These are phyloP conservation scores for Xenops minutus DNA, from an alignment of 2,797 vertebrate genomes.

Conservation along the genomic window DNA sequence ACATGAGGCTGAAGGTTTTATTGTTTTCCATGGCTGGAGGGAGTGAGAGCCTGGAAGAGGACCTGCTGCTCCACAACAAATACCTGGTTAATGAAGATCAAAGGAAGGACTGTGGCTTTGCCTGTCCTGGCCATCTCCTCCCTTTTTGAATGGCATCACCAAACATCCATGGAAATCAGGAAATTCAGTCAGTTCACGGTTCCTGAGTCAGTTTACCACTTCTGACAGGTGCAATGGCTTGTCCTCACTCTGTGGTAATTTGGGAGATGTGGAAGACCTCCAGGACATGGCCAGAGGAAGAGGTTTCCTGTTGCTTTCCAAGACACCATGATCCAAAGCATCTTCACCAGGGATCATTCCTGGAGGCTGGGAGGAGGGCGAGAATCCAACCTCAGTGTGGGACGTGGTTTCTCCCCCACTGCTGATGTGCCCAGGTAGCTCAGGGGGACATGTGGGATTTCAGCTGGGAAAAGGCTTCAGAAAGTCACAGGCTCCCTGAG, in stretches of 20 bases:
- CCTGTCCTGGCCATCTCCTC: background rate
- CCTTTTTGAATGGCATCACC: background rate
- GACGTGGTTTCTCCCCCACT: background rate
- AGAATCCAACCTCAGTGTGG: rapidly evolving
- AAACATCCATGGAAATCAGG: background rate
- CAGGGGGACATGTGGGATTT: rapidly evolving
- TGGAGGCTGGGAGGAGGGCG: rapidly evolving
- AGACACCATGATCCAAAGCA: background rate
- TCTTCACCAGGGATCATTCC: background rate
- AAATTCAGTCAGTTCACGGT: rapidly evolving
- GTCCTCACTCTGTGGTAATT: background rate
- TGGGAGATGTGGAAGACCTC: background rate
- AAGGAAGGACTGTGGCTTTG: background rate
- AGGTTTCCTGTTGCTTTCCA: background rate
- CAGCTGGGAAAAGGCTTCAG: background rate
- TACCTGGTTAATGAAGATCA: no score
- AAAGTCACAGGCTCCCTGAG: background rate
- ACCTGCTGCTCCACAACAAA: background rate
- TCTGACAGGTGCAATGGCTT: background rate
- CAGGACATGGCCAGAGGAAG: background rate
- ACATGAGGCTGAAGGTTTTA: background rate
- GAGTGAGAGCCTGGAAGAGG: background rate
- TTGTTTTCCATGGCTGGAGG: background rate
- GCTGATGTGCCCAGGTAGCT: background rate
- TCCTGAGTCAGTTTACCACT: background rate